Base-by-base conservation (phyloP, 2,797 vertebrate genomes). In the Pseudochromis fuscus region DNA sequence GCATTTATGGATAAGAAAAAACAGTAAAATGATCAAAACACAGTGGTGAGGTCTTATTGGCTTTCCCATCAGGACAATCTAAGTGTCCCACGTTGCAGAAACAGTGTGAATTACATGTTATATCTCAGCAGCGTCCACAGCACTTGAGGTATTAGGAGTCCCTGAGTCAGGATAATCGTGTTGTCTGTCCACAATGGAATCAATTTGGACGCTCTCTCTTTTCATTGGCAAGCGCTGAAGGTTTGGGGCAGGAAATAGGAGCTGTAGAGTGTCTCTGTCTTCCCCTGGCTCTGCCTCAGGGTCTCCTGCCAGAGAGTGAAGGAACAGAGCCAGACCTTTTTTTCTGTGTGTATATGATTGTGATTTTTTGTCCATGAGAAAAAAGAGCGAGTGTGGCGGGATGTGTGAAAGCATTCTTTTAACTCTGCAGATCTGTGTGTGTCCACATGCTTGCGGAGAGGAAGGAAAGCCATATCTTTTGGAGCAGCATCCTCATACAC, bases 391-490 rank as follows among this genome's bases (percentile, higher is more conserved):
- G 67, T 52, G 70, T 33, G 71, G 52, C 21, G 55, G 49, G 45
- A 71, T 46, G 74, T 72, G 84, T 69, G 69, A 67, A 81, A 40
- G 79, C 56, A 68, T 68, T 76, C 68, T 56, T 77, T 83, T 30
- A 48, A 65, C 71, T 60, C 52, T 56, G 62, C 58, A 81, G 67
- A 82, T 75, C 68, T 57, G 25, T 40, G 33, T 27, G 67, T 46
- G 61, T 78, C 79, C 45, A 67, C 84, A 84, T 90, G 88, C 83
- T 77, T 71, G 70, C 80, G 58, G 72, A 68, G 79, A 89, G 88
- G 93, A 91, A 93, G 90, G 91, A 92, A 93, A 91, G 76, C 77
- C 88, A 71, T 89, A 88, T 93, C 80, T 89, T 84, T 91, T 84
- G 42, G 75, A 78, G 83, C 85, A 67, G 73, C 87, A 84, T 89